These are phyloP conservation scores for Oncorhynchus masou DNA, from an alignment of 2,113 vertebrate genomes.

Conservation along the genomic window DNA sequence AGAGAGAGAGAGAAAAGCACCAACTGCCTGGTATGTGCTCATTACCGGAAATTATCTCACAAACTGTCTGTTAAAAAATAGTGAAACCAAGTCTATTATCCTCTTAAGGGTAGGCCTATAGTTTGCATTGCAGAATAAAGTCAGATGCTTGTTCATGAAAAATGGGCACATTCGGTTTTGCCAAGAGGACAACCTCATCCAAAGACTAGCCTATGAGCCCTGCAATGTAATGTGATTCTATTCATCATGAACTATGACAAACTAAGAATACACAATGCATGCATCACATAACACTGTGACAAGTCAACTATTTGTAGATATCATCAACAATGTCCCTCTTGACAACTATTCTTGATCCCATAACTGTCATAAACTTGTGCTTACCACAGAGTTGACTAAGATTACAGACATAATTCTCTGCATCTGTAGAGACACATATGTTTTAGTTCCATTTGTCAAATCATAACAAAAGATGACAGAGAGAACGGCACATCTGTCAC, in stretches of 20 bases:
- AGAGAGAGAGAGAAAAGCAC: constrained; percentile 6
- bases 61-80: constrained; percentile 1
- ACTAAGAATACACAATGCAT: not conserved
- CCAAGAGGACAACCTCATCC: not conserved
- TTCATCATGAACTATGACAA: not conserved
- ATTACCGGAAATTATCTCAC: constrained; percentile 41
- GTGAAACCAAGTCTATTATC: not conserved
- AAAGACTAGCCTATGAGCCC: not conserved
- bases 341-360: not conserved
- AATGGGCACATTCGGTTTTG: too few species aligned
- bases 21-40: constrained; percentile 20
- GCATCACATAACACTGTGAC: not conserved
- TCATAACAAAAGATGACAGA: constrained; percentile 5
- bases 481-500: not conserved
- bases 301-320: not conserved
- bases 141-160: too few species aligned
- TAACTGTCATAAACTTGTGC: not conserved
- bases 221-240: not conserved
- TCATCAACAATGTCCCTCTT: not conserved
- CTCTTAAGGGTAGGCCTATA: not conserved
- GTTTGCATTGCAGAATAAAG: not conserved
- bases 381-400: not conserved
- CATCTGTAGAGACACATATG: not conserved
- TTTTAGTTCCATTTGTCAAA: constrained; percentile 4
- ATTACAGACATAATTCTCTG: not conserved